Base-by-base conservation (phyloP, 1,140 invertebrate species). In the Proales similis region DNA sequence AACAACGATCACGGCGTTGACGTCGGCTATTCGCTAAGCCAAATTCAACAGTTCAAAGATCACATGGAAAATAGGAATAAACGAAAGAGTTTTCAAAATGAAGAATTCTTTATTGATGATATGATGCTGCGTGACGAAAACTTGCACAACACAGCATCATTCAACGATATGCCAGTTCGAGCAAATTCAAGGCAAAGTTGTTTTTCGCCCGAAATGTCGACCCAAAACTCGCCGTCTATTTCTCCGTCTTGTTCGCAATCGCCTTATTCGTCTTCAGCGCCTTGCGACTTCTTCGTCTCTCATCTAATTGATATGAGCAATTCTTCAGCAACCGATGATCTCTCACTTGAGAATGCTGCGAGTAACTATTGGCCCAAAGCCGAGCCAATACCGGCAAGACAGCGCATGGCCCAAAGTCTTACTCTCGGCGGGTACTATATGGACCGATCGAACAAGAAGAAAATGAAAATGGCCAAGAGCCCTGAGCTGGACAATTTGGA, bases 171-270 rank as follows among this genome's bases (percentile, higher is more conserved):
- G n/a, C n/a, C n/a, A n/a, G n/a, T 9, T 36, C 9, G 9, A 36
- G 14, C 9, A 9, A 36, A 36, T 36, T 9, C 33, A 14, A 36
- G 14, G 9, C 33, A 57, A 9, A 57, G 45, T 27, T 5, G 30
- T 7, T 57, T 57, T 14, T 36, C n/a, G n/a, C n/a, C n/a, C n/a
- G n/a, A n/a, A n/a, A n/a, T n/a, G n/a, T n/a, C n/a, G n/a, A n/a
- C n/a, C n/a, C n/a, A n/a, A n/a, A n/a, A n/a, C n/a, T 57, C 51
- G 27, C 51, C 51, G 20, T 39, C 51, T n/a, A n/a, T 57, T 7
- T 57, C 51, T 19, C 51, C 51, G 4, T 42, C 36, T 4, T 57
- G 36, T 42, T 57, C 51, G 22, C 33, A 39, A 19, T 42, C 51
- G 20, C 32, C 51, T 29, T 57, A 57, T 24, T 57, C 51, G 12